Evolutionary conservation across 2,797 vertebrate species (phyloP), one percentile per base, ranked within the genome.

Genomic region (Scomberomorus guttatus): DNA sequence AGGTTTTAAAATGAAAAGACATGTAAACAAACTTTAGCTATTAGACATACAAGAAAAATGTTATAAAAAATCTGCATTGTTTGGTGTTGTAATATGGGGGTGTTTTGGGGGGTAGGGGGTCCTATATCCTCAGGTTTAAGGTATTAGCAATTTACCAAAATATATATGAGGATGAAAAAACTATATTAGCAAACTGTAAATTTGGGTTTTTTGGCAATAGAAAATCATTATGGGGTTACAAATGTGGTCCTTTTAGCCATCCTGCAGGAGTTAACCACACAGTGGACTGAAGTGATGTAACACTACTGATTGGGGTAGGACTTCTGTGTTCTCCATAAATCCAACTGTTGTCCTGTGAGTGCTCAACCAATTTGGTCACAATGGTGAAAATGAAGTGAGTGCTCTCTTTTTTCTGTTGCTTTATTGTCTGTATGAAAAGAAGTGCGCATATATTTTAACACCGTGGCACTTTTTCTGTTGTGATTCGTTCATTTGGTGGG

Each of bases 61-160:
- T 66, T 51, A 65, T 68, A 76, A 83, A 77, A 79, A 86, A 85
- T 82, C 77, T 84, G 80, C 93, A 88, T 92, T 92, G 94, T 95
- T 92, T 81, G 83, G 89, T 95, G 93, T 95, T 91, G 94, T 95
- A 89, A 91, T 89, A 91, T 90, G 90, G 91, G 88, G 93, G 92
- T 90, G 86, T 92, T 91, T 93, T 87, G 89, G 93, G 92, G 92
- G 87, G 81, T 86, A 93, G 82, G 88, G 94, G 93, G 92, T 92
- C 87, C 91, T 88, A 87, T 93, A 92, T 95, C 92, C 90, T 93
- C 90, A 94, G 92, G 90, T 90, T 90, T 80, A 92, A 89, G 79
- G 74, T 88, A 83, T 87, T 87, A 90, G 64, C 74, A 88, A 84
- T 90, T 86, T 81, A 89, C 74, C 84, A 89, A 90, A 84, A 89